Evolutionary conservation across 2,797 vertebrate species (phyloP).

Genomic region (Ctenopoma kingsleyae): DNA sequence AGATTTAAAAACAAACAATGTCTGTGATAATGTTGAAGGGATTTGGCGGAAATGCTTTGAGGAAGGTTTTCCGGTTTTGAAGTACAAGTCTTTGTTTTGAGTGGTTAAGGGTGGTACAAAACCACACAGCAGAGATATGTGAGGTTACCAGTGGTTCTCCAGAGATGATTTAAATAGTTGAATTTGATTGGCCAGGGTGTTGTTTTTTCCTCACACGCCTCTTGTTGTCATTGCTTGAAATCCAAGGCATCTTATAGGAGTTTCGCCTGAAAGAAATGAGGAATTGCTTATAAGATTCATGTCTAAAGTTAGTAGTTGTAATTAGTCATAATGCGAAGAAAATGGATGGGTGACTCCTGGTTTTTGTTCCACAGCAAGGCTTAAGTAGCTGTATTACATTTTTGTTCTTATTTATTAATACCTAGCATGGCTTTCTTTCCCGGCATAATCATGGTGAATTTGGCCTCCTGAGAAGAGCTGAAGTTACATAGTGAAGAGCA

Average conservation of each 20-base stretch:
- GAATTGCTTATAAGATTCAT: constrained; percentile 49
- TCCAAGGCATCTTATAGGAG: constrained; percentile 56
- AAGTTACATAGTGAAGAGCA: background rate
- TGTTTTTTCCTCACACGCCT: constrained; percentile 24
- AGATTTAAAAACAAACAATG: constrained; percentile 55
- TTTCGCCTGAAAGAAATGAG: constrained; percentile 45
- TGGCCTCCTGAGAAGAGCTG: background rate
- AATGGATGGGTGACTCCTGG: constrained; percentile 24
- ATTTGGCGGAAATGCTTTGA: constrained; percentile 6
- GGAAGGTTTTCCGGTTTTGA: constrained; percentile 13
- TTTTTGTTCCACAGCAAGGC: constrained; percentile 5
- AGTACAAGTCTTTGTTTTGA: constrained; percentile 30
- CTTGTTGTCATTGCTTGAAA: constrained; percentile 59
- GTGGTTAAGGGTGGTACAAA: constrained; percentile 44
- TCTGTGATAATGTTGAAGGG: constrained; percentile 22
- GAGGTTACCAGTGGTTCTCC: constrained; percentile 36
- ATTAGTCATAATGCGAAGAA: too few species aligned
- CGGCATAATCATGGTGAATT: background rate
- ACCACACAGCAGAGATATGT: constrained; percentile 40
- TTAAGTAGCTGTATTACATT: constrained; percentile 8
- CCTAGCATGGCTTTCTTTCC: background rate
- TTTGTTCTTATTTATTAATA: constrained; percentile 1
- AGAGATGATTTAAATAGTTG: constrained; percentile 55
- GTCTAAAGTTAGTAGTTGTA: too few species aligned
- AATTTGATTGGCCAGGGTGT: constrained; percentile 40